These are phyloP conservation scores for Argentina silus DNA, from an alignment of 2,797 vertebrate genomes.

Conservation along the genomic window DNA sequence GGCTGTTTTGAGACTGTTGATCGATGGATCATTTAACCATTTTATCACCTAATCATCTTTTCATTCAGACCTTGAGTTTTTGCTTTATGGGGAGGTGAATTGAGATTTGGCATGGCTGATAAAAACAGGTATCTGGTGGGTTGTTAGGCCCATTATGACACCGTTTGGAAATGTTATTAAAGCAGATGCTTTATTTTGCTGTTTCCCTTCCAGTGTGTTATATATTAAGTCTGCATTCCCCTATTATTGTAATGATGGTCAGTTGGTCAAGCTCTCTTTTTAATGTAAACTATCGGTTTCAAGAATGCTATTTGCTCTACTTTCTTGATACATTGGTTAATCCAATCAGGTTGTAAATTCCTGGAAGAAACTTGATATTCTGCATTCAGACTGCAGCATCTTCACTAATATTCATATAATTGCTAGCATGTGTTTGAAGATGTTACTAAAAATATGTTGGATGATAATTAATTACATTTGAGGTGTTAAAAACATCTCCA, in stretches of 20 bases:
- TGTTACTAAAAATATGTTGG: neutral
- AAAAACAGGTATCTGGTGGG: no score
- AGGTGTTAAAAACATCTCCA: neutral
- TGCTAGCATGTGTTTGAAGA: neutral
- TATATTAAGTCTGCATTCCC: no score
- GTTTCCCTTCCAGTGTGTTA: no score
- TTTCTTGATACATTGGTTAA: neutral
- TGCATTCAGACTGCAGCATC: neutral
- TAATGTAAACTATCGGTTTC: neutral
- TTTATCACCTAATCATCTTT: no score
- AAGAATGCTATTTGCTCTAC: neutral
- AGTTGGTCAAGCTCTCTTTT: neutral
- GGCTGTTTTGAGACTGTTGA: no score
- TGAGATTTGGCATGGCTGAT: no score
- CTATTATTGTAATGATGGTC: neutral
- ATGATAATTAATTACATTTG: neutral
- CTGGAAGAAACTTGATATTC: neutral
- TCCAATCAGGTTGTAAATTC: neutral
- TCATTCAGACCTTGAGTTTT: no score
- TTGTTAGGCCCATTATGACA: no score
- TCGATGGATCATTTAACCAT: no score
- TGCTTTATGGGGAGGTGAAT: no score
- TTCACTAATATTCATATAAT: neutral
- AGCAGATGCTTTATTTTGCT: no score
- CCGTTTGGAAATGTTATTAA: neutral